Conservation (phyloP, 2,113 vertebrate genomes). For the Petrocephalus zakoni region DNA sequence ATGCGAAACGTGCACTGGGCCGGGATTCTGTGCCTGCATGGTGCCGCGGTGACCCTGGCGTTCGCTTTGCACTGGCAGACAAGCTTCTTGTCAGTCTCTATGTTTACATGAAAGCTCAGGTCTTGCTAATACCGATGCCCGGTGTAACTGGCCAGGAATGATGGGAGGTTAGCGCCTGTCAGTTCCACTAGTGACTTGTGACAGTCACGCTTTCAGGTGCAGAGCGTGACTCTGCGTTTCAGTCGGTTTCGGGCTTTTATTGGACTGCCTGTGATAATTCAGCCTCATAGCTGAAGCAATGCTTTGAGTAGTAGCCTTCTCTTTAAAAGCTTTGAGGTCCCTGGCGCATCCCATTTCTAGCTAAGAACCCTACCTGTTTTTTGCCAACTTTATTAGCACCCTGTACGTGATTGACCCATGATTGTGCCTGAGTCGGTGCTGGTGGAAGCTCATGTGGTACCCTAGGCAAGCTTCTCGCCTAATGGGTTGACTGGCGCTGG, state of each 20-base stretch:
- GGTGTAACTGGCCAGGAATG: not conserved
- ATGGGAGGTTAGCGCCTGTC: not conserved
- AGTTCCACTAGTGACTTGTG: too few relatives aligned
- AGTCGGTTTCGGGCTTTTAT: not conserved
- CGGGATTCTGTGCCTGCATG: not conserved
- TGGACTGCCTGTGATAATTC: not conserved
- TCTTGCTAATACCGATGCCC: not conserved
- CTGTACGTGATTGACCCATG: not conserved
- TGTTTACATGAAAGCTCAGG: not conserved
- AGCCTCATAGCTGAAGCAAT: not conserved
- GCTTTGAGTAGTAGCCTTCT: not conserved
- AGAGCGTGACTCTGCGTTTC: not conserved
- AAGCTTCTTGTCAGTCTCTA: not conserved
- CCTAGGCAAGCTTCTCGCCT: not conserved
- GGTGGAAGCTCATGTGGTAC: not conserved
- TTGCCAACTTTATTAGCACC: not conserved
- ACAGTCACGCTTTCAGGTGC: not conserved
- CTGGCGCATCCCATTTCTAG: not conserved
- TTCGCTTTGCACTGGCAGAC: not conserved
- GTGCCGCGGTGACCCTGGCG: not conserved
- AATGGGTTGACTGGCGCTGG: not conserved
- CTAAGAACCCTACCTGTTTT: not conserved
- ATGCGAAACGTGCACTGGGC: too few relatives aligned
- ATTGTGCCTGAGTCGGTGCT: not conserved
- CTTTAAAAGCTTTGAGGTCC: not conserved